Evolutionary conservation across 2,888 invertebrate genomes (phyloP), one percentile per base, ranked within the genome.

Genomic region (Drymonia ruficornis): DNA sequence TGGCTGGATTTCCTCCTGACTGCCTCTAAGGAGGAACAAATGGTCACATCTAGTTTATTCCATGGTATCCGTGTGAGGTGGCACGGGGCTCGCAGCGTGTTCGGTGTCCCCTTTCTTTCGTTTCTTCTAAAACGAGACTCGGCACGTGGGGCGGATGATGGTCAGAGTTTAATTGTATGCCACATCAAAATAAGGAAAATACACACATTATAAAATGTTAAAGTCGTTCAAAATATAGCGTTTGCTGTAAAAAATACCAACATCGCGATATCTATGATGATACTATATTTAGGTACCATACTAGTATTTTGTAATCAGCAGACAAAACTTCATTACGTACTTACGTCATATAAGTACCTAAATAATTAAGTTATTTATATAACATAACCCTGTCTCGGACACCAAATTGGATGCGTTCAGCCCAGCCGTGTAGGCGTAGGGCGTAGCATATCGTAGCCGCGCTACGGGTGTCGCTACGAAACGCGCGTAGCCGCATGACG

Each of bases 401-500:
- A 31, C n/a, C 36, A 0, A n/a, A 36, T 36, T 36, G n/a, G 3
- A 34, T 34, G 11, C 13, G 36, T n/a, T n/a, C 11, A 18, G 43
- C 23, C 28, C 19, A 15, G 42, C 29, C 36, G 18, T 9, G n/a
- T 49, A 61, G 67, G 63, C 67, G 70, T 66, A 70, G 67, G 67
- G 63, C 67, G 70, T 66, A 70, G 67, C 59, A 34, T 7, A 8
- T 31, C 63, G 61, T 70, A 70, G 70, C 47, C 1, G 4, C 8
- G 34, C 70, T 70, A 68, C 67, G 59, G 34, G n/a, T 7, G 36
- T 13, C 36, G 54, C 67, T 62, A 68, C 63, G 54, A 19, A 49
- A 55, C 59, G 52, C 53, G 54, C 48, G 19, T 48, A 7, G 9
- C 44, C 18, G 12, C 42, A 40, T 53, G 52, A n/a, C 45, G 36